Conservation (phyloP, 1,140 invertebrate genomes). For the Subanguina moxae region DNA sequence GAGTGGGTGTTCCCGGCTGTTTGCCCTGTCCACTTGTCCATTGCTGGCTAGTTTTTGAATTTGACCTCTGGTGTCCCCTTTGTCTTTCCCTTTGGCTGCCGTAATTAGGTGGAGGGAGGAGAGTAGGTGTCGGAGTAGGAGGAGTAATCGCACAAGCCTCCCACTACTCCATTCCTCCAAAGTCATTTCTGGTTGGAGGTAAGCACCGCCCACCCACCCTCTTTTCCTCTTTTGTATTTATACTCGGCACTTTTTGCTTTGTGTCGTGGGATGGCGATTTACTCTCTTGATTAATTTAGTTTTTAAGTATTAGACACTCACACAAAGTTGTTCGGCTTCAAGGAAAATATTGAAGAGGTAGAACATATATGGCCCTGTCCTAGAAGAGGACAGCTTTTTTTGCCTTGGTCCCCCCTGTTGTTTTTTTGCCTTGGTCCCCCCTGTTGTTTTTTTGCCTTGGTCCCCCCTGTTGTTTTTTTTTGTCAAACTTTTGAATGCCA, state of each 20-base stretch:
- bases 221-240: neutral
- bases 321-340: no score
- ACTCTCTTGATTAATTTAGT: no score
- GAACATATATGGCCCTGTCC: no score
- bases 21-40: neutral
- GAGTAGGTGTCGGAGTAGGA: neutral
- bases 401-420: no score
- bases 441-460: no score
- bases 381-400: no score
- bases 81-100: neutral
- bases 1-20: neutral
- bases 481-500: no score
- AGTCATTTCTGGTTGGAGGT: neutral
- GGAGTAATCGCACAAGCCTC: neutral
- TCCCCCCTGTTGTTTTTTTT: no score
- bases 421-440: no score
- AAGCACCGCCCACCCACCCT: neutral
- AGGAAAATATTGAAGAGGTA: no score
- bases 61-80: conserved; percentile 5
- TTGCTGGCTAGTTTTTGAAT: neutral
- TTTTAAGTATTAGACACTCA: no score
- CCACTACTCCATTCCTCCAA: neutral
- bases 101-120: neutral
- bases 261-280: neutral
- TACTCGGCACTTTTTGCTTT: conserved; percentile 5